A percentile compares a stretch with the other conserved stretches of the same genome.
Conservation (phyloP, 2,888 invertebrate species). For the Therioaphis trifolii region DNA sequence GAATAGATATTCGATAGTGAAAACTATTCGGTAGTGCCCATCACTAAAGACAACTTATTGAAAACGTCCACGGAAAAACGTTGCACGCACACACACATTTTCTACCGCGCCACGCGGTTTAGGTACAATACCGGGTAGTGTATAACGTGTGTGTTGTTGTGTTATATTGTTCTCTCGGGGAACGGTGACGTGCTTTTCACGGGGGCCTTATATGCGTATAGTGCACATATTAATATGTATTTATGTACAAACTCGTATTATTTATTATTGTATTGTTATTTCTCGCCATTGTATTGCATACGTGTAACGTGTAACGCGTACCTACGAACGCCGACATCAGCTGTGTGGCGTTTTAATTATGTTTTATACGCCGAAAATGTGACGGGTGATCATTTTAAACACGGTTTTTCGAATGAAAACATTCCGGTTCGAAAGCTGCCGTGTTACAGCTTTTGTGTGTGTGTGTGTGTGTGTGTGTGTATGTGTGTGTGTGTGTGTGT, state of each 20-base stretch:
- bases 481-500: background rate
- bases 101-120: too few relatives aligned
- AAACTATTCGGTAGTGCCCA: too few relatives aligned
- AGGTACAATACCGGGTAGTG: too few relatives aligned
- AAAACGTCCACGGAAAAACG: too few relatives aligned
- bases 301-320: background rate
- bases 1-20: too few relatives aligned
- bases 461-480: too few relatives aligned
- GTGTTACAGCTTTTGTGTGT: too few relatives aligned
- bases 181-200: background rate
- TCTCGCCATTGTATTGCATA: background rate
- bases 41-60: too few relatives aligned
- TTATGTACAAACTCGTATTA: background rate
- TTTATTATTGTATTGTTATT: background rate
- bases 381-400: background rate
- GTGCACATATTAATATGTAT: background rate
- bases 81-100: too few relatives aligned
- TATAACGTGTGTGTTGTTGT: background rate
- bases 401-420: background rate
- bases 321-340: background rate
- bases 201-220: background rate
- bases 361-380: background rate
- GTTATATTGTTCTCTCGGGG: background rate
- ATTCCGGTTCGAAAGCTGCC: background rate
- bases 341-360: background rate